Conservation (phyloP, 2,888 invertebrate genomes). For the Acronicta psi region DNA sequence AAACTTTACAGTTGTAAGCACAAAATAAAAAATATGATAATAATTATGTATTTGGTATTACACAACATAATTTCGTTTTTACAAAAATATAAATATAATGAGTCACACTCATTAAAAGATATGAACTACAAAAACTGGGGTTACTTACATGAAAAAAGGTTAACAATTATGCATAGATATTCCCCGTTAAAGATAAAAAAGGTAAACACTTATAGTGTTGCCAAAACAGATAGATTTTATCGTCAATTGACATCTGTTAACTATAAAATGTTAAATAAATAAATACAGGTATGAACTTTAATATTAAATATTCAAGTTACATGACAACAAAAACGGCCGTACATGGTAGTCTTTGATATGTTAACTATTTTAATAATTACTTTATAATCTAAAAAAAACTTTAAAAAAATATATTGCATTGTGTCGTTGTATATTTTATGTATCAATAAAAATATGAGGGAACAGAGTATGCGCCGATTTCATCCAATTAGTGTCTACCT, state of each 20-base stretch:
- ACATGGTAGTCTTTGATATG: conserved; percentile 78
- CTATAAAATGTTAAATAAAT: conserved; percentile 70
- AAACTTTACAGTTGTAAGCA: conserved; percentile 79
- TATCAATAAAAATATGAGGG: conserved; percentile 70
- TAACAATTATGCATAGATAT: conserved; percentile 74
- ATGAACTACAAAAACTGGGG: conserved; percentile 74
- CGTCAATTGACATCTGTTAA: conserved; percentile 73
- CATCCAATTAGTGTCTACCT: conserved; percentile 46
- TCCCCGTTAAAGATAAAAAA: conserved; percentile 65
- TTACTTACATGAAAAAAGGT: conserved; percentile 50
- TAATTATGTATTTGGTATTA: conserved; percentile 84
- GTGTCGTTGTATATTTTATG: conserved; percentile 80
- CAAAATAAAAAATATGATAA: conserved; percentile 77
- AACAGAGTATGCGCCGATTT: conserved; percentile 56
- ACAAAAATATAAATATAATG: conserved; percentile 74
- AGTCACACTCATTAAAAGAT: conserved; percentile 81
- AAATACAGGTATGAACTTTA: conserved; percentile 65
- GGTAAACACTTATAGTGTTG: conserved; percentile 84
- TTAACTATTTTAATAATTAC: conserved; percentile 65
- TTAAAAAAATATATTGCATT: conserved; percentile 84
- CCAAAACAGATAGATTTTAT: conserved; percentile 73
- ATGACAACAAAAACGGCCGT: conserved; percentile 66
- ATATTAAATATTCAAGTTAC: conserved; percentile 72
- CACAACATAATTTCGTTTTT: conserved; percentile 79
- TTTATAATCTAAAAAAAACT: conserved; percentile 72